Percentiles rank a stretch among this genome's conserved stretches.
Conservation (phyloP, 2,113 vertebrate species). For the Lichenostomus cassidix region DNA sequence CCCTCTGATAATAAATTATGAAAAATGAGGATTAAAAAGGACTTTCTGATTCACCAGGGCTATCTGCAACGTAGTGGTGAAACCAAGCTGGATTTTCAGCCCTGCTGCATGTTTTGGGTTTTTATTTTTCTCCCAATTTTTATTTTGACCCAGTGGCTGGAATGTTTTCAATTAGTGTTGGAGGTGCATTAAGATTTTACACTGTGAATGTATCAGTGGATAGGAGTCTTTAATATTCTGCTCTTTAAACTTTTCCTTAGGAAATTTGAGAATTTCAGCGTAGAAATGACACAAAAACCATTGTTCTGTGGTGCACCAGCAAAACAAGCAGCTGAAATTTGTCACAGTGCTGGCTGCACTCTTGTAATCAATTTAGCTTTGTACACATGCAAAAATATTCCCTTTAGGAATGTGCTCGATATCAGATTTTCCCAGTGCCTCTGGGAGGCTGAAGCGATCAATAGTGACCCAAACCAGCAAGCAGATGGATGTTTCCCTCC, state of each 20-base stretch:
- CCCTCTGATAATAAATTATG: neutral
- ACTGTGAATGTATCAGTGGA: neutral
- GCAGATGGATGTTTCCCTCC: neutral
- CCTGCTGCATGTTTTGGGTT: accelerated
- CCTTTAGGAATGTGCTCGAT: neutral
- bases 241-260: neutral
- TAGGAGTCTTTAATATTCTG: neutral
- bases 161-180: neutral
- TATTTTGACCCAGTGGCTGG: neutral
- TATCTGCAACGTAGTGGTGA: neutral
- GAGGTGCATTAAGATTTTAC: neutral
- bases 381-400: neutral
- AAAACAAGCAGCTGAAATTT: neutral
- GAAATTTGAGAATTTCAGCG: neutral
- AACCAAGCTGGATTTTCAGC: neutral
- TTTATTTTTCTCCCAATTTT: neutral
- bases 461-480: neutral
- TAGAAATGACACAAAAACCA: neutral
- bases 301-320: neutral
- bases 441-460: neutral
- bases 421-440: neutral
- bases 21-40: neutral
- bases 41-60: neutral
- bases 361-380: constrained; percentile 20
- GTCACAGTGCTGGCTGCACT: neutral